Evolutionary conservation across 2,113 vertebrate genomes (phyloP).

Genomic region (Dromas ardeola): DNA sequence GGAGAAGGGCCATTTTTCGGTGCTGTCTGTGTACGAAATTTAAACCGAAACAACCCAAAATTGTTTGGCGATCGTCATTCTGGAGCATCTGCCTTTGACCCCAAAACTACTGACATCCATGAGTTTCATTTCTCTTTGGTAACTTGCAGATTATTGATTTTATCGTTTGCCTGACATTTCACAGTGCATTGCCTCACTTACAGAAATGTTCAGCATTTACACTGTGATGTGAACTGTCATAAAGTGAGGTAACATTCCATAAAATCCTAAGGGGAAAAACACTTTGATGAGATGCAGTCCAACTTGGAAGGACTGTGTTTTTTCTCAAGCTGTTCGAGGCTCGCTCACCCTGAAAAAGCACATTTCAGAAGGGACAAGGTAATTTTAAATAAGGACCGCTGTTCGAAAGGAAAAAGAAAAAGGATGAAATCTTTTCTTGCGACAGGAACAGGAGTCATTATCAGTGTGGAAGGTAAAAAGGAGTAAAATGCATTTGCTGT

Average conservation of each 20-base stretch:
- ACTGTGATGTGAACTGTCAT: constrained; percentile 61
- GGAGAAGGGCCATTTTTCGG: neutral
- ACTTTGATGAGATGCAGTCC: constrained; percentile 52
- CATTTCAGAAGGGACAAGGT: constrained; percentile 25
- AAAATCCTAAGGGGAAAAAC: constrained; percentile 70
- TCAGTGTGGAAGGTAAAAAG: neutral
- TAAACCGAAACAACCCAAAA: neutral
- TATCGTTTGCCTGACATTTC: constrained; percentile 68
- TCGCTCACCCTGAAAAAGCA: constrained; percentile 52
- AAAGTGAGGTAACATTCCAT: constrained; percentile 72
- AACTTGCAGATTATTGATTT: constrained; percentile 73
- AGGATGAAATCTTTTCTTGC: neutral
- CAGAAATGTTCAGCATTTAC: constrained; percentile 58
- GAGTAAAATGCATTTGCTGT: constrained; percentile 11
- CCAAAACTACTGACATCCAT: constrained; percentile 39
- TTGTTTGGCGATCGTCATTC: neutral
- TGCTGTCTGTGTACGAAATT: neutral
- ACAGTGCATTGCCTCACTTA: constrained; percentile 63
- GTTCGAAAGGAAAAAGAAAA: neutral
- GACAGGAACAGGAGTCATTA: neutral
- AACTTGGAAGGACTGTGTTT: constrained; percentile 48
- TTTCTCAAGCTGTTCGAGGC: constrained; percentile 29
- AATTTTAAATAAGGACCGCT: constrained; percentile 6
- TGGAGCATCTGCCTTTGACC: constrained; percentile 29
- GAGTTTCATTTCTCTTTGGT: constrained; percentile 56